Evolutionary conservation across 1,140 invertebrate genomes (phyloP).

Genomic region (Caenorhabditis inopinata): DNA sequence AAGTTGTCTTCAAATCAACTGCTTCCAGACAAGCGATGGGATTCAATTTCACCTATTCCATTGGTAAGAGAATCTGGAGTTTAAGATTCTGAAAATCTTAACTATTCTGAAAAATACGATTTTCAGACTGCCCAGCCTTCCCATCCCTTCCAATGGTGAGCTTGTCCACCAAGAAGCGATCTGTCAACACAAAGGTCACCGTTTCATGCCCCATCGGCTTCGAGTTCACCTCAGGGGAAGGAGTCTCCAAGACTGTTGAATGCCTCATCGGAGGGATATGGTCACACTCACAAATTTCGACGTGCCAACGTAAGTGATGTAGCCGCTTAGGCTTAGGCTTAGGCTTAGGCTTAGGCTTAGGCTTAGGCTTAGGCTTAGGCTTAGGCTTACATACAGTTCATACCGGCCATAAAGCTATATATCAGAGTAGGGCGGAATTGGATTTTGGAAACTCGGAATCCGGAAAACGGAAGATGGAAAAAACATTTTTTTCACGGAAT

Average conservation of each 20-base stretch:
- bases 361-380: too few relatives aligned
- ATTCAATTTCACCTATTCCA: slow-evolving; percentile 86
- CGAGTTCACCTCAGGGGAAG: slow-evolving; percentile 79
- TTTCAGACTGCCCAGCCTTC: slow-evolving; percentile 81
- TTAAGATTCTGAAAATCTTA: not conserved
- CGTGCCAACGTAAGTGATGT: slow-evolving; percentile 77
- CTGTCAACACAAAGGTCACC: slow-evolving; percentile 83
- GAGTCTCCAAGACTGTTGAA: slow-evolving; percentile 54
- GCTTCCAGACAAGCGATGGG: slow-evolving; percentile 30
- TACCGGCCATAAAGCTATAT: too few relatives aligned
- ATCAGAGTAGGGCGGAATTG: too few relatives aligned
- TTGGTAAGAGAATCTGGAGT: slow-evolving; percentile 76
- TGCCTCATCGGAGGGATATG: slow-evolving; percentile 87
- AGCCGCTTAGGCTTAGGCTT: too few relatives aligned
- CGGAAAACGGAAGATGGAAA: too few relatives aligned
- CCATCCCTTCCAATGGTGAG: slow-evolving; percentile 76
- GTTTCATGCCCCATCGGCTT: slow-evolving; percentile 89
- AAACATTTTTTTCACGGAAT: too few relatives aligned
- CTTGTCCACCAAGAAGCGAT: slow-evolving; percentile 82
- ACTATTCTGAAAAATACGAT: not conserved
- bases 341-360: too few relatives aligned
- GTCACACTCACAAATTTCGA: slow-evolving; percentile 86
- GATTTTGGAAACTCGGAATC: too few relatives aligned
- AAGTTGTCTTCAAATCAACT: slow-evolving; percentile 26
- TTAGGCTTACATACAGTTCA: too few relatives aligned